phyloP scores from a whole-genome alignment of 2,888 invertebrate species.

The Lycaena phlaeas region DNA sequence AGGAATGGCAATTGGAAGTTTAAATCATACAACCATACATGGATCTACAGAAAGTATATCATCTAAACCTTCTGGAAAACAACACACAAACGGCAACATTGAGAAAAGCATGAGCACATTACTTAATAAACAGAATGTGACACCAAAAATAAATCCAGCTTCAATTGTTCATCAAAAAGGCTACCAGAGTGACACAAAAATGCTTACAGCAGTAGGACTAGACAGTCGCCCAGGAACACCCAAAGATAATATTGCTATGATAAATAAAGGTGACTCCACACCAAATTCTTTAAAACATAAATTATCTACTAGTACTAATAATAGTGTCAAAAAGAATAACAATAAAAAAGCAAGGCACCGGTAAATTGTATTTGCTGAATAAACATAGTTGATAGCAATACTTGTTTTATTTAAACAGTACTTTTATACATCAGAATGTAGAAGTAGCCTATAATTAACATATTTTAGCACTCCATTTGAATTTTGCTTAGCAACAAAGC shows the following conservation, averaged over 20 bases:
- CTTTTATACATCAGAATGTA: too few relatives aligned
- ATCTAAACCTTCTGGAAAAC: conserved; percentile 65
- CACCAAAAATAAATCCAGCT: conserved; percentile 53
- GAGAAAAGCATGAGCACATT: conserved; percentile 52
- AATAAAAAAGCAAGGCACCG: conserved; percentile 89
- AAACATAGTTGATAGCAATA: conserved; percentile 7
- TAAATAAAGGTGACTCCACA: conserved; percentile 50
- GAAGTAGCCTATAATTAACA: too few relatives aligned
- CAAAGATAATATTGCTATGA: conserved; percentile 45
- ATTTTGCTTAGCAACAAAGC: too few relatives aligned
- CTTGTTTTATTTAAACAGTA: too few relatives aligned
- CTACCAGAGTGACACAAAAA: conserved; percentile 53
- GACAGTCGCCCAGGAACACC: conserved; percentile 65
- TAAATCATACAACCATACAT: conserved; percentile 65
- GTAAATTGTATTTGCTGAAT: conserved; percentile 41
- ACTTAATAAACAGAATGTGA: conserved; percentile 50
- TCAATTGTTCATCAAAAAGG: conserved; percentile 57
- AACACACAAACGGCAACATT: conserved; percentile 58
- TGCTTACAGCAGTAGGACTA: conserved; percentile 49
- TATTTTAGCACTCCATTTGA: too few relatives aligned
- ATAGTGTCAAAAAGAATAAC: conserved; percentile 79
- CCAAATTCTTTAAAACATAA: conserved; percentile 70
- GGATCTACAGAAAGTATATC: conserved; percentile 65
- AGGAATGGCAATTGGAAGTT: conserved; percentile 49
- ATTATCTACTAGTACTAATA: conserved; percentile 44